Evolutionary conservation across 2,888 invertebrate species (phyloP), one percentile per base, ranked within the genome.

Genomic region (Drosophila kuntzei): DNA sequence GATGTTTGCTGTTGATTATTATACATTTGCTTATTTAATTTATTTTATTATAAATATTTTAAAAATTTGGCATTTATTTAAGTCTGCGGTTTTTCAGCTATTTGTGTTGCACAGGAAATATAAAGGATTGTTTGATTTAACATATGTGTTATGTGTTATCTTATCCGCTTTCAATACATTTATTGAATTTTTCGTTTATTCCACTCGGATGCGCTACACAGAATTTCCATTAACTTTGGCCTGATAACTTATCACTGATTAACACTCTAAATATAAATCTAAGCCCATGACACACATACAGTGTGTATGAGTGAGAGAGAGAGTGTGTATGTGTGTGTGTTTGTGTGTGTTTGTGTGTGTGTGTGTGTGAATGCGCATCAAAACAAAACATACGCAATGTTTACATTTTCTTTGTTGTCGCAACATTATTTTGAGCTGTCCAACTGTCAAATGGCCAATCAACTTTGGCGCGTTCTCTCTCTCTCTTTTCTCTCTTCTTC

Each of bases 351-450:
- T 37, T 18, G 29, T 37, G 39, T 29, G 34, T 27, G 51, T 41
- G 36, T 51, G 57, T 57, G 63, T 62, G 54, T 41, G 77, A 47
- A 50, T 70, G 76, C 66, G 79, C 79, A 85, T 71, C 82, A 81
- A 75, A 84, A 84, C 85, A 85, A 81, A 82, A 79, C 82, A 76
- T 70, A 74, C 79, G 74, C 80, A 86, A 79, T 85, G 88, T 85
- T 85, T 85, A 85, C 85, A 75, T 83, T 88, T 79, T 87, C 76
- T 85, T 72, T 81, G 85, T 82, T 80, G 87, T 80, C 75, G 79
- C 76, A 73, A 77, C 72, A 76, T 54, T 66, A 70, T 80, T 77
- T 67, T 47, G 51, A 50, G 59, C 46, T 60, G 55, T 50, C 53
- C 14, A 61, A 75, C 83, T 86, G 80, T 86, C 83, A 86, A 80